Conservation (phyloP, 2,113 vertebrate species). For the Lucifuga dentata region DNA sequence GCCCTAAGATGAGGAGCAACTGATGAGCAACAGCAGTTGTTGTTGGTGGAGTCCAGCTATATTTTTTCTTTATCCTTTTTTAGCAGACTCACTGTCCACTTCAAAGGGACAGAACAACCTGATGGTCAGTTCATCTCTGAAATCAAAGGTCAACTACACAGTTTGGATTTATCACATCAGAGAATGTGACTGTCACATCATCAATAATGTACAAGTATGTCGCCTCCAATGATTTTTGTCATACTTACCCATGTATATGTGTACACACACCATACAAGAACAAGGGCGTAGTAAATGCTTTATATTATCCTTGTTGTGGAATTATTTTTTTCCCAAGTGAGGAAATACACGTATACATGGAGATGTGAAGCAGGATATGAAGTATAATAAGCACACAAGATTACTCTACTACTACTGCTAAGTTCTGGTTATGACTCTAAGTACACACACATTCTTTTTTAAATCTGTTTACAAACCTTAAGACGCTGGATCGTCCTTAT, state of each 20-base stretch:
- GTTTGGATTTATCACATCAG: conserved; percentile 49
- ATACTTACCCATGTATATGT: not conserved
- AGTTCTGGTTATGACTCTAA: no score
- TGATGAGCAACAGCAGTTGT: not conserved
- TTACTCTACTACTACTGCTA: no score
- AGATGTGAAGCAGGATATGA: no score
- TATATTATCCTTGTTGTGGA: no score
- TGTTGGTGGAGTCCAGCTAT: not conserved
- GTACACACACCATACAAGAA: no score
- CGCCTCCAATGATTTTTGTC: not conserved
- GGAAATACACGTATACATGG: no score
- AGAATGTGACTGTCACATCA: conserved; percentile 46
- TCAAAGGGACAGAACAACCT: not conserved
- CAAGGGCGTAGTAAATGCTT: no score
- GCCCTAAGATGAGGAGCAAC: not conserved
- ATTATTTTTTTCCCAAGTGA: no score
- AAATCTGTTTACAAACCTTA: no score
- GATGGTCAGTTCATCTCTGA: conserved; percentile 8
- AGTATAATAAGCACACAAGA: no score
- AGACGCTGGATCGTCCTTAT: no score
- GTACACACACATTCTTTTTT: no score
- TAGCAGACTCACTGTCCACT: not conserved
- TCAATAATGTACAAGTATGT: conserved; percentile 64
- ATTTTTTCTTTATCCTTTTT: not conserved
- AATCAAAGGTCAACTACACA: conserved; percentile 59